Base-by-base conservation (phyloP, 2,113 vertebrate species). In the Hypomesus transpacificus region DNA sequence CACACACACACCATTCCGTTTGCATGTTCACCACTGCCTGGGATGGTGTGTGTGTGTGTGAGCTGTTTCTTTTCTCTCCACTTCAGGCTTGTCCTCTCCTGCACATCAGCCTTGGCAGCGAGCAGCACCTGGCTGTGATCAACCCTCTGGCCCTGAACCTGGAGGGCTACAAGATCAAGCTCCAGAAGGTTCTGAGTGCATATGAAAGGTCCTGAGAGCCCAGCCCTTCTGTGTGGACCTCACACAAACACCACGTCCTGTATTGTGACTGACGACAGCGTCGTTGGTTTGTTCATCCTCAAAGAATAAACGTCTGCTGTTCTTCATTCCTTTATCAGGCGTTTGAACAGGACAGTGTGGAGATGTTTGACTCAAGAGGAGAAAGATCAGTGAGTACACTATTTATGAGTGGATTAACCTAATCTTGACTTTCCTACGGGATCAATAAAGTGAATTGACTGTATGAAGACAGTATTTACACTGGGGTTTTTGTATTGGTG, bases 141-240 rank as follows among this genome's bases (percentile, higher is more conserved):
- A 95, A 93, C 83, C 92, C 92, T 76, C 87, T 88, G 50, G 90
- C 91, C 74, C 79, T 91, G 85, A 89, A 93, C 80, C 87, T 94
- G 71, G 82, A 85, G 66, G 75, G 73, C 65, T 94, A 93, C 82
- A 93, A 89, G 79, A 71, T 85, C 78, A 93, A 89, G 58, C 86
- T 95, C 73, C 76, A 89, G 26, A 77, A 88, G 73, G 91, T 90
- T 70, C 84, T 95, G 78, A 86, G 83, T 72, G 85, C 74, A 57
- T 95, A 91, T 76, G 85, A 94, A 87, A 94, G 87, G 93, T 90
- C 39, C 39, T 46, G 39, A 46, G 9, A 46, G 39, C 39, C 39
- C 82, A 92, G 91, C 88, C 60, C 51, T 24, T 16, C n/a, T 51
- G 28, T 3, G 20, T 24, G 14, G 22, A 3, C 14, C 0, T 24